These are phyloP conservation scores for Caenorhabditis doughertyi DNA, from an alignment of 2,888 invertebrate species.

Conservation along the genomic window DNA sequence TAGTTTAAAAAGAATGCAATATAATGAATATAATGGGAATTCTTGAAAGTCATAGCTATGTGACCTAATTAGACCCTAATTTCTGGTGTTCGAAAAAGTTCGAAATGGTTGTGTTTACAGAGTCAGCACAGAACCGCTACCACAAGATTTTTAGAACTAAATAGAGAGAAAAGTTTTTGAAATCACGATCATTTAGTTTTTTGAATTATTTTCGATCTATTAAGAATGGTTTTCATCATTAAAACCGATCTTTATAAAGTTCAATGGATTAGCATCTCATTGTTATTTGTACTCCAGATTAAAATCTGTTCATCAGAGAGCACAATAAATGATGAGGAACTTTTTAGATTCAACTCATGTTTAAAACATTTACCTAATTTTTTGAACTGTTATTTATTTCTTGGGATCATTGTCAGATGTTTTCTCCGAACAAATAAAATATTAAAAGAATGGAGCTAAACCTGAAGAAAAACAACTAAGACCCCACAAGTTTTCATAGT, in stretches of 20 bases:
- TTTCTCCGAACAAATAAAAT: not conserved
- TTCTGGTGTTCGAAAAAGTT: too few species aligned
- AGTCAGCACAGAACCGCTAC: too few species aligned
- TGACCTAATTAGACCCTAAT: too few species aligned
- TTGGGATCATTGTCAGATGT: not conserved
- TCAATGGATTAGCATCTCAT: not conserved
- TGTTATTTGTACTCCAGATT: not conserved
- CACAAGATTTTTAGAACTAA: too few species aligned
- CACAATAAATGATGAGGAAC: not conserved
- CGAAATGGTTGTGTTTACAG: too few species aligned
- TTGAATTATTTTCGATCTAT: too few species aligned
- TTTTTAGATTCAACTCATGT: not conserved
- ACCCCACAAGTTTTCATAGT: not conserved
- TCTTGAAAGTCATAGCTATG: too few species aligned
- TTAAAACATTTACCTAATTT: not conserved
- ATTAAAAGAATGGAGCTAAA: too few species aligned
- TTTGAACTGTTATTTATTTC: not conserved
- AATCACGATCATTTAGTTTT: not conserved
- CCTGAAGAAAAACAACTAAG: not conserved
- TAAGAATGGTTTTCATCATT: too few species aligned
- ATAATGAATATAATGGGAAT: too few species aligned
- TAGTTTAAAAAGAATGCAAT: too few species aligned
- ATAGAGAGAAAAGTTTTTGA: not conserved
- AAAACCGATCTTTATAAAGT: not conserved
- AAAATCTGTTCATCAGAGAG: not conserved